A percentile compares a stretch with the other conserved stretches of the same genome.
Evolutionary conservation across 2,888 invertebrate species (phyloP).

Genomic region (Nomada fucata): DNA sequence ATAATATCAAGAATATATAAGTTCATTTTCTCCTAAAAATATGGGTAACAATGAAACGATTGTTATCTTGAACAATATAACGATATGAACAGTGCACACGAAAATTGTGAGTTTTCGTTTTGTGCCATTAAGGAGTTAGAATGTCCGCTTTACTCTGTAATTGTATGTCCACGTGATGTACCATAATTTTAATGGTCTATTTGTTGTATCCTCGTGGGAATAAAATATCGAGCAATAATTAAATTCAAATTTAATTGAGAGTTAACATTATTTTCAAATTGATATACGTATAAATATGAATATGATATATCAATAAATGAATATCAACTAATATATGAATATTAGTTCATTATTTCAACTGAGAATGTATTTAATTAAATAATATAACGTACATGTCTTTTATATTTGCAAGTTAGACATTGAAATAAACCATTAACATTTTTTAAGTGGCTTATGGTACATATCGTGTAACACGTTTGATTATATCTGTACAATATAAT

Average conservation of each 20-base stretch:
- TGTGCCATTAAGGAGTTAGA: slow-evolving; percentile 25
- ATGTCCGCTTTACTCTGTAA: slow-evolving; percentile 39
- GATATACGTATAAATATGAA: too few relatives aligned
- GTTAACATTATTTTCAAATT: too few relatives aligned
- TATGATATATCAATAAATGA: too few relatives aligned
- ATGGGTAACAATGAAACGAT: slow-evolving; percentile 22
- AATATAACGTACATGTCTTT: neutral
- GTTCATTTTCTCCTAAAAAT: slow-evolving; percentile 17
- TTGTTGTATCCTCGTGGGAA: neutral
- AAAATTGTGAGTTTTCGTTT: slow-evolving; percentile 10
- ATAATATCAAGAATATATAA: slow-evolving; percentile 21
- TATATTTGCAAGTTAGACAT: neutral
- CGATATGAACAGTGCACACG: slow-evolving; percentile 10
- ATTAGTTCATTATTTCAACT: too few relatives aligned
- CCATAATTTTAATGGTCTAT: slow-evolving; percentile 18
- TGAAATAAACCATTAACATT: slow-evolving; percentile 12
- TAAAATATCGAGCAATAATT: too few relatives aligned
- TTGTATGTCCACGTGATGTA: slow-evolving; percentile 3
- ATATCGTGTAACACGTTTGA: neutral
- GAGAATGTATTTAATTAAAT: neutral
- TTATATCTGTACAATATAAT: slow-evolving; percentile 26
- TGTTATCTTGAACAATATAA: slow-evolving; percentile 18
- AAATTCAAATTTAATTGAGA: too few relatives aligned
- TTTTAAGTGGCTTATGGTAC: neutral
- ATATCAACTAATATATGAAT: too few relatives aligned